Evolutionary conservation across 2,888 invertebrate genomes (phyloP), one percentile per base, ranked within the genome.

Genomic region (Colletes collaris): DNA sequence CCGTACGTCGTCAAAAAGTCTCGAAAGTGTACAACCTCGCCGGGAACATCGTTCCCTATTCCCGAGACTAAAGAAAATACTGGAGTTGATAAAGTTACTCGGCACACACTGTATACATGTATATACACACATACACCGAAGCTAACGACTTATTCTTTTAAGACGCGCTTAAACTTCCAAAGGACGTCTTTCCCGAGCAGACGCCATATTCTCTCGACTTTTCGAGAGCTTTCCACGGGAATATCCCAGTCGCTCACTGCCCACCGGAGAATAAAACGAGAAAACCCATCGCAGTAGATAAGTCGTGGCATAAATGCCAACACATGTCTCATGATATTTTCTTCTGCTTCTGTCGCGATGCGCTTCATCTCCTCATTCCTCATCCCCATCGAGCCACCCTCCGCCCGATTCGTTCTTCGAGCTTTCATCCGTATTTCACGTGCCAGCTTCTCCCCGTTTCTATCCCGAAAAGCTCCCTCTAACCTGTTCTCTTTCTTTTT

Each of bases 241-340:
- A 82, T 79, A 85, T 58, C 64, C 67, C 40, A 71, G 44, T 52
- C 68, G 74, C 66, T 49, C 66, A 52, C 70, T 66, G 60, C 68
- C 58, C 70, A 37, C 67, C 50, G 16, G 76, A 50, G 69, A 80
- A 58, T 85, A 85, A 83, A 85, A 80, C 74, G 69, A 55, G 59
- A 50, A 72, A 67, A 64, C 37, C 53, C 68, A 65, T 68, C 67
- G 74, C 56, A 56, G 68, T 63, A 76, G 86, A 84, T 84, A 84
- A 84, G 86, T 81, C 83, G 70, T 70, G 77, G 83, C 75, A 75
- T 84, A 84, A 84, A 86, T 77, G 83, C 77, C 83, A 76, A 83
- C 80, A 83, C 86, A 71, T 86, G 83, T 85, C 86, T 77, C 76
- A 40, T 19, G 71, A 74, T 79, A 79, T 84, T 79, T 85, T 74